Base-by-base conservation (phyloP, 2,888 invertebrate genomes). In the Gryllus longicercus region DNA sequence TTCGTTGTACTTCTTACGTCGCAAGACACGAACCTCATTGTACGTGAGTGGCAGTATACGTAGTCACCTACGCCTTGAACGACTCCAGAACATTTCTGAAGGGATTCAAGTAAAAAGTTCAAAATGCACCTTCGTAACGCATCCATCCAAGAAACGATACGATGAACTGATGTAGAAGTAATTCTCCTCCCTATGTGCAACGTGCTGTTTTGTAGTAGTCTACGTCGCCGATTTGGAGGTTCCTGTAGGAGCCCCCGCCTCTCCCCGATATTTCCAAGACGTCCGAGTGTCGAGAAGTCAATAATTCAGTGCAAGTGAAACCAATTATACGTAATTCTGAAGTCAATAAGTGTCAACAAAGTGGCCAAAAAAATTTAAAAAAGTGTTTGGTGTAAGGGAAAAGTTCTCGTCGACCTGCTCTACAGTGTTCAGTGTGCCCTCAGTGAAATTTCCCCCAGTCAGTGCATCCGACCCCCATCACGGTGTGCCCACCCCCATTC, bases 341-440 rank as follows among this genome's bases (percentile, higher is more conserved):
- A 63, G 63, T 63, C 63, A 63, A 63, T 63, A 63, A 18, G 63
- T 63, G n/a, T 63, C 63, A 63, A 63, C 63, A 63, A 38, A 38
- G 63, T 63, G 63, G 63, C 63, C 63, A 63, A 63, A 4, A 63
- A 63, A 63, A 63, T 16, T 16, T 11, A 18, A n/a, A 14, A 14
- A 18, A 18, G 63, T 63, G 63, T 63, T 63, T 63, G 11, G 63
- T 14, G 38, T 38, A 38, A 38, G n/a, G n/a, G 63, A 63, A 63
- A 63, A 63, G 63, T 63, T 63, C 63, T 63, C 63, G 63, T 63
- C 63, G 63, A 63, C n/a, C n/a, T n/a, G 63, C 63, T 63, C 63
- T 38, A 8, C 63, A 63, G 63, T 63, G 63, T 63, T 63, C 63
- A 63, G 63, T 63, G 63, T 63, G 14, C 14, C 14, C 63, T 63